phyloP scores from a whole-genome alignment of 2,797 vertebrate species.

The Gobio occitaniae region DNA sequence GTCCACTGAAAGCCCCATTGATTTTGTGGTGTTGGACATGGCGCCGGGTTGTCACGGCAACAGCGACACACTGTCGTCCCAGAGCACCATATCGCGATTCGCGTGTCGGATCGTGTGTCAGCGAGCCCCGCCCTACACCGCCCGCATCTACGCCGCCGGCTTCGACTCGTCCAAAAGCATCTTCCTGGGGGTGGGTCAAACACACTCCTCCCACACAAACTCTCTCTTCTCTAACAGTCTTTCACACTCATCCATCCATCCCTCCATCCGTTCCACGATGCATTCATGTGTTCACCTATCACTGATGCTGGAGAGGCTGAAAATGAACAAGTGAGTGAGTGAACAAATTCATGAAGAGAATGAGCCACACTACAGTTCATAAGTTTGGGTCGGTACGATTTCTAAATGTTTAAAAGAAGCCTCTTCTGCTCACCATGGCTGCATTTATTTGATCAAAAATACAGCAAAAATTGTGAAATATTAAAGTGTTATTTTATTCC shows the following conservation, averaged over 20 bases:
- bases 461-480: background rate
- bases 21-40: constrained; percentile 93
- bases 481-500: background rate
- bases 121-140: constrained; percentile 87
- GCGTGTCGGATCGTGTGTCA: constrained; percentile 96
- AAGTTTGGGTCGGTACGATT: background rate
- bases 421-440: background rate
- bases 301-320: constrained; percentile 37
- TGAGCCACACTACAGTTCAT: background rate
- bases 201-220: constrained; percentile 6
- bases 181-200: constrained; percentile 86
- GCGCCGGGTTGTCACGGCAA: constrained; percentile 84
- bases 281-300: constrained; percentile 39
- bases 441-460: background rate
- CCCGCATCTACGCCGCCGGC: constrained; percentile 92
- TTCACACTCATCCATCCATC: constrained; percentile 38
- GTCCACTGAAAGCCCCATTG: constrained; percentile 92
- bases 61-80: constrained; percentile 81
- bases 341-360: background rate
- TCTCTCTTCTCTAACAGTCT: constrained; percentile 28
- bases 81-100: constrained; percentile 96
- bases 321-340: constrained; percentile 42
- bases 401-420: background rate
- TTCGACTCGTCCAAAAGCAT: constrained; percentile 98
- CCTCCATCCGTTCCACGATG: constrained; percentile 29